Evolutionary conservation across 2,888 invertebrate genomes (phyloP).

Genomic region (Cactoblastis cactorum): DNA sequence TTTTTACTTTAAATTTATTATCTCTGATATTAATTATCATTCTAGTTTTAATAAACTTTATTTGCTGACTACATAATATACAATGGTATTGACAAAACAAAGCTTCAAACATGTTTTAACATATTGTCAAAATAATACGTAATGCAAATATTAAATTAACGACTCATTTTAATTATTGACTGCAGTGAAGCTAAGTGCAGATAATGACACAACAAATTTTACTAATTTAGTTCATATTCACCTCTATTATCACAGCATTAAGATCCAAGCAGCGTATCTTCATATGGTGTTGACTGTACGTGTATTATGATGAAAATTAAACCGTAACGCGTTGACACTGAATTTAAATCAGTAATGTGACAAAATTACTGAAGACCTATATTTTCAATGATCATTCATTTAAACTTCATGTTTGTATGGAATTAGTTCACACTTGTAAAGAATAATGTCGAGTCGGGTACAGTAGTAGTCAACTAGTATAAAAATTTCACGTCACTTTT

Average conservation of each 20-base stretch:
- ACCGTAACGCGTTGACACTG: neutral
- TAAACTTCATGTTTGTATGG: conserved; percentile 8
- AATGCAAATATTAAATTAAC: conserved; percentile 48
- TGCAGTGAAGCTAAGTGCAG: conserved; percentile 14
- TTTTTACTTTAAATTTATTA: too few species aligned
- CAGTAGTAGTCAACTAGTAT: neutral
- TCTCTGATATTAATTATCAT: too few species aligned
- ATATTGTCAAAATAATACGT: conserved; percentile 47
- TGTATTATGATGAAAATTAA: conserved; percentile 11
- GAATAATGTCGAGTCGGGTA: neutral
- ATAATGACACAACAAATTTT: too few species aligned
- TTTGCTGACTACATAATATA: neutral
- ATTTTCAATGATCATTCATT: conserved; percentile 10
- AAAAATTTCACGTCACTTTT: neutral
- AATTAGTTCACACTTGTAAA: neutral
- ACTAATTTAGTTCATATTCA: too few species aligned
- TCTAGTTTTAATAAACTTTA: neutral
- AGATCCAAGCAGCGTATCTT: too few species aligned
- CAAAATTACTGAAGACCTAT: conserved; percentile 1
- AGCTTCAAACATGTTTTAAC: conserved; percentile 30
- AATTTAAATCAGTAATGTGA: neutral
- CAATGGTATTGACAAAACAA: neutral
- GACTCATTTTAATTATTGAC: conserved; percentile 52
- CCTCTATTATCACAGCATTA: too few species aligned
- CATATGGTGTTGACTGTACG: too few species aligned